Conservation (phyloP, 2,113 vertebrate species). For the Mellivora capensis region DNA sequence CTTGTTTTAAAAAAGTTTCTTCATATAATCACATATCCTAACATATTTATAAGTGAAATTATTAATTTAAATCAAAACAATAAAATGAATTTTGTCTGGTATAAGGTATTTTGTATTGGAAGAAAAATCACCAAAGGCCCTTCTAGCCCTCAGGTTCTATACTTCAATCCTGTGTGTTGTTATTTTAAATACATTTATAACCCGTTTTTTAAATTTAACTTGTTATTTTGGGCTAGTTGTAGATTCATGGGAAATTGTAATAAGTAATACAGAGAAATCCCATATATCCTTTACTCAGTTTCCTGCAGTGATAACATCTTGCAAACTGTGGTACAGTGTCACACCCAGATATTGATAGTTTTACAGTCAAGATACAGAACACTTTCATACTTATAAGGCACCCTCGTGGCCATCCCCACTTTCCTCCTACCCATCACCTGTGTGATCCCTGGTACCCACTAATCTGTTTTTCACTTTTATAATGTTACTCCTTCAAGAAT, state of each 20-base stretch:
- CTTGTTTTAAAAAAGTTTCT: not conserved
- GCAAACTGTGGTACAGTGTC: not conserved
- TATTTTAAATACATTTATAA: not conserved
- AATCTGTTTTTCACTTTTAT: not conserved
- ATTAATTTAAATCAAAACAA: not conserved
- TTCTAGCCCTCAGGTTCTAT: not conserved
- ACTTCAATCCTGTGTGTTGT: not conserved
- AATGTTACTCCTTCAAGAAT: not conserved
- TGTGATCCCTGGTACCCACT: not conserved
- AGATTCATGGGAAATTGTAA: not conserved
- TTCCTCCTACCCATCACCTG: not conserved
- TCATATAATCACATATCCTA: not conserved
- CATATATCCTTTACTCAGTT: not conserved
- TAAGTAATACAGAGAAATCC: not conserved
- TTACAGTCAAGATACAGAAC: not conserved
- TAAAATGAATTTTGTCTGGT: not conserved
- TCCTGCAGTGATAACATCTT: not conserved
- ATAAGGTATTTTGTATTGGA: not conserved
- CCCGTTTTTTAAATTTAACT: not conserved
- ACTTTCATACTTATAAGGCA: not conserved
- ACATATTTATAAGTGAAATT: not conserved
- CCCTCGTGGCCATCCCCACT: not conserved
- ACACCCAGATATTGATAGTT: not conserved
- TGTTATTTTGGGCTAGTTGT: not conserved
- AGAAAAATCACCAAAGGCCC: not conserved